Base-by-base conservation (phyloP, 2,113 vertebrate species). In the Callionymus lyra region DNA sequence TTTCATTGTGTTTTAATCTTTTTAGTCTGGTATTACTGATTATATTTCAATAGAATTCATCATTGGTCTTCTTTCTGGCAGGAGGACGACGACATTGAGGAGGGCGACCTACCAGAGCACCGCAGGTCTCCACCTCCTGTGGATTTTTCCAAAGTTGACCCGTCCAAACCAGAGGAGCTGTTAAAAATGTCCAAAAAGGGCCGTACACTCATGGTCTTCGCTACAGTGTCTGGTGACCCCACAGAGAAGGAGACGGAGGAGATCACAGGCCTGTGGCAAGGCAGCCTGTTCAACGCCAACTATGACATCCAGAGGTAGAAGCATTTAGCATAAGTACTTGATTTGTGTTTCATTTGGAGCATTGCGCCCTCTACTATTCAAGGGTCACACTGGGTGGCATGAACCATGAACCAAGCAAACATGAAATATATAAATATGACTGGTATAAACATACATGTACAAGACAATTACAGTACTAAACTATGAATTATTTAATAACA, bases 71-170 rank as follows among this genome's bases (percentile, higher is more conserved):
- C 21, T 27, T 27, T 8, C 21, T 27, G n/a, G 35, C 50, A 99
- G 95, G 75, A 89, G 47, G 95, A 98, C 18, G 95, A 99, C 6
- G 95, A 99, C 60, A 99, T 99, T 2, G 95, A 98, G 53, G 94
- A 97, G 52, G 93, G 91, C 0, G 95, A 99, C 56, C 87, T 97
- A 15, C 95, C 95, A 0, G 95, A 99, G 40, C 94, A 99, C 81
- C 91, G 80, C 56, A 84, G 94, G 38, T 77, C 91, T 44, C 70
- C 92, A 0, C 88, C 92, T 0, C 89, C 92, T 0, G 78, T 99
- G 1, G 94, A 99, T 58, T 94, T 99, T 59, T 88, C 90, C 1
- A 89, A 92, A 70, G 66, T 98, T 37, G 92, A 98, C 53, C 65
- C 92, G 0, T 86, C 89, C 41, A 94, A 92, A 34, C 95, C 95